Percentiles rank a stretch among this genome's conserved stretches.
Conservation (phyloP, 92 coral and sea anemone genomes). For the Bergia sp. region DNA sequence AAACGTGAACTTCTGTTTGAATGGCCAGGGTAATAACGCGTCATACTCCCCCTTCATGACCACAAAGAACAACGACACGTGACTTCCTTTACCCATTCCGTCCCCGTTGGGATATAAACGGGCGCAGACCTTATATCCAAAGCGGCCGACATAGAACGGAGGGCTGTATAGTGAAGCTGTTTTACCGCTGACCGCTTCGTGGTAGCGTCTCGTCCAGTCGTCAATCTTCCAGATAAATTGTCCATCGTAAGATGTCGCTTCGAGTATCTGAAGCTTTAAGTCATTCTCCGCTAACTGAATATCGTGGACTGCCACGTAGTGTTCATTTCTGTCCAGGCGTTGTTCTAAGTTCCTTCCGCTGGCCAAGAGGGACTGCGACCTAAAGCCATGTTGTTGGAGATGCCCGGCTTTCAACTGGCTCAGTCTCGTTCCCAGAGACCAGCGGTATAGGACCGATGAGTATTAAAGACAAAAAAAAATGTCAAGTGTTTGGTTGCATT, state of each 20-base stretch:
- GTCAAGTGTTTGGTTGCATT: too few relatives aligned
- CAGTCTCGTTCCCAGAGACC: constrained; percentile 26
- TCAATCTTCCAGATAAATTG: background rate
- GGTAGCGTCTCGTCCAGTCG: constrained; percentile 54
- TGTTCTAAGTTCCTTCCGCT: constrained; percentile 32
- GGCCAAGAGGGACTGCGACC: background rate
- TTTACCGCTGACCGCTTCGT: constrained; percentile 76
- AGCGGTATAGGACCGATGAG: too few relatives aligned
- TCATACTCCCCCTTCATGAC: background rate
- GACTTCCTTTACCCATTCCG: constrained; percentile 40
- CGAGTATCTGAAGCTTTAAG: too few relatives aligned
- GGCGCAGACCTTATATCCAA: constrained; percentile 49
- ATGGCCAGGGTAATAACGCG: too few relatives aligned
- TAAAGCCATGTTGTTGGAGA: background rate
- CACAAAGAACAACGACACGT: constrained; percentile 43
- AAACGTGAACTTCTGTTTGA: too few relatives aligned
- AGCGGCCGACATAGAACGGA: constrained; percentile 86
- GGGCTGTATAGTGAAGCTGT: constrained; percentile 82
- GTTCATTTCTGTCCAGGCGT: constrained; percentile 64
- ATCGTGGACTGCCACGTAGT: constrained; percentile 40
- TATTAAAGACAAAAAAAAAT: too few relatives aligned
- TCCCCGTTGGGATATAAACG: too few relatives aligned
- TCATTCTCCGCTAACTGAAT: too few relatives aligned
- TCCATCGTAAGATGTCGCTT: too few relatives aligned
- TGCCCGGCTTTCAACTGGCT: background rate